Percentiles rank a stretch among this genome's conserved stretches.
Evolutionary conservation across 2,797 vertebrate species (phyloP).

Genomic region (Lindbergichthys nudifrons): DNA sequence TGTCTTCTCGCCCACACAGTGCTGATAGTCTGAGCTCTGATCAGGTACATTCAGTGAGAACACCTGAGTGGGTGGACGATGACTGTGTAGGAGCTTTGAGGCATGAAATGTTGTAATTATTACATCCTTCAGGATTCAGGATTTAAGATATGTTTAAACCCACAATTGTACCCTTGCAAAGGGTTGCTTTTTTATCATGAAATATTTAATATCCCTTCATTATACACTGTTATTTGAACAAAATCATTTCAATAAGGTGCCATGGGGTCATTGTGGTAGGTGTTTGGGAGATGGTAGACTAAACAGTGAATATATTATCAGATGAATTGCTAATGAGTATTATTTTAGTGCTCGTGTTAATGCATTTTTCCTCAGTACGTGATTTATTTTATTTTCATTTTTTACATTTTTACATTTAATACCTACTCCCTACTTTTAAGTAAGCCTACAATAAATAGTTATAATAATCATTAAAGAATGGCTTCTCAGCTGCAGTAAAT

Average conservation of each 20-base stretch:
- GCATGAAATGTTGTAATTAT: background rate
- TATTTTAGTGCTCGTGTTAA: background rate
- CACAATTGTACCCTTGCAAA: background rate
- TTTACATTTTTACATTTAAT: background rate
- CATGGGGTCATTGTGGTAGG: background rate
- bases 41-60: conserved; percentile 4
- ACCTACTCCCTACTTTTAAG: background rate
- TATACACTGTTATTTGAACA: background rate
- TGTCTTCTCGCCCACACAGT: background rate
- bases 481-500: background rate
- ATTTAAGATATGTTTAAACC: background rate
- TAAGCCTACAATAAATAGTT: background rate
- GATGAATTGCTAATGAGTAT: background rate
- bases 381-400: background rate
- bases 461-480: too few relatives aligned
- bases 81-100: background rate
- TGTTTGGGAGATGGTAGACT: background rate
- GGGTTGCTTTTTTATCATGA: background rate
- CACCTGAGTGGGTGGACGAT: conserved; percentile 2
- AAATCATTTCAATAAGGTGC: background rate
- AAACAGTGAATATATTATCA: background rate
- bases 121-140: background rate
- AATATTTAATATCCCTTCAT: background rate
- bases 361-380: background rate
- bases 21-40: background rate